phyloP scores from a whole-genome alignment of 2,797 vertebrate genomes.

The Argyrosomus regius region DNA sequence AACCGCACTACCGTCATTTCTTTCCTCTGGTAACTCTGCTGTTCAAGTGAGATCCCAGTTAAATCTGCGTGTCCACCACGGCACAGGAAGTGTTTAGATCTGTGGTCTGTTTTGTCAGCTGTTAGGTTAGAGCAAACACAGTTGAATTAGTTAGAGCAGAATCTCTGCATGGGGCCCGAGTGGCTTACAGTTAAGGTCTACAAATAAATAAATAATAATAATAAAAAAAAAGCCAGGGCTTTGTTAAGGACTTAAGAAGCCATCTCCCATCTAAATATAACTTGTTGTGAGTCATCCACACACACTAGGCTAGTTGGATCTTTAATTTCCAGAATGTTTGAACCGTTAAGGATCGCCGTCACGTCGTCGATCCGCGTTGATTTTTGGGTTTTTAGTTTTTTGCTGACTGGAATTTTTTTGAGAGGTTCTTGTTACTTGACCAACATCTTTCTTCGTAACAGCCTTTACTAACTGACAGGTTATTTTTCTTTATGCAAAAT shows the following conservation, averaged over 20 bases:
- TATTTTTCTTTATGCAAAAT: conserved; percentile 86
- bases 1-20: conserved; percentile 31
- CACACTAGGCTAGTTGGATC: conserved; percentile 51
- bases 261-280: conserved; percentile 66
- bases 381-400: conserved; percentile 65
- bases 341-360: conserved; percentile 34
- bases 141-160: conserved; percentile 46
- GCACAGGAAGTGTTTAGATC: conserved; percentile 53
- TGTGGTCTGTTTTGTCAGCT: conserved; percentile 68
- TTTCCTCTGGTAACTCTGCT: conserved; percentile 22
- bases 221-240: conserved; percentile 53
- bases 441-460: conserved; percentile 76
- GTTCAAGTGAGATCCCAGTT: conserved; percentile 43
- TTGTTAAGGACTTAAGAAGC: conserved; percentile 68
- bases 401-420: conserved; percentile 67
- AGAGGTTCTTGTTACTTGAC: conserved; percentile 81
- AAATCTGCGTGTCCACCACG: conserved; percentile 40
- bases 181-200: conserved; percentile 49
- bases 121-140: conserved; percentile 55
- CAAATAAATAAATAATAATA: conserved; percentile 13
- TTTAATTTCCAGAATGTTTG: conserved; percentile 53
- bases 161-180: conserved; percentile 47
- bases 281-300: conserved; percentile 64
- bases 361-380: conserved; percentile 32
- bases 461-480: conserved; percentile 83